Percentiles rank a stretch among this genome's conserved stretches.
These are phyloP conservation scores for Acrossocheilus wenchowensis DNA, from an alignment of 2,797 vertebrate genomes.

Conservation along the genomic window DNA sequence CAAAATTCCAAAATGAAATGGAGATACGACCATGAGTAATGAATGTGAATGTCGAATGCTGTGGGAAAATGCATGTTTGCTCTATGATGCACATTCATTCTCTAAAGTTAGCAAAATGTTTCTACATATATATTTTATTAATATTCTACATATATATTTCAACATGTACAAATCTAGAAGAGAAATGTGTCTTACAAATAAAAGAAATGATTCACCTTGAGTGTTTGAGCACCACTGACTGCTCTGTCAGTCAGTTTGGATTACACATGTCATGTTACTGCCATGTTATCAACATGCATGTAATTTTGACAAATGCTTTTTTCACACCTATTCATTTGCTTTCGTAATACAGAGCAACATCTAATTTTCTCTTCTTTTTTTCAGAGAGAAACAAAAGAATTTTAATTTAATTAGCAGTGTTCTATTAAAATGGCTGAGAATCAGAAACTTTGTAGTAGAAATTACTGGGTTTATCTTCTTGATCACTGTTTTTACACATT, in stretches of 20 bases:
- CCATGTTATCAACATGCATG: slow-evolving; percentile 1
- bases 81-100: slow-evolving; percentile 2
- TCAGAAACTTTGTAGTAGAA: background rate
- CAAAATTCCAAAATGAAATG: slow-evolving; percentile 18
- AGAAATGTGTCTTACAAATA: background rate
- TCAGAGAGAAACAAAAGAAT: background rate
- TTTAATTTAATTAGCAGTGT: background rate
- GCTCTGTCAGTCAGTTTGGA: background rate
- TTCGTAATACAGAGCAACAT: background rate
- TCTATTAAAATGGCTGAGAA: background rate
- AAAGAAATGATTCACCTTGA: background rate
- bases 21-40: slow-evolving; percentile 12
- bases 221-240: background rate
- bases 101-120: background rate
- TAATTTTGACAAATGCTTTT: slow-evolving; percentile 19
- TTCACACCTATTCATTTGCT: background rate
- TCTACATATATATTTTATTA: background rate
- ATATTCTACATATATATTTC: background rate
- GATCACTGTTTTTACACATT: slow-evolving; percentile 37
- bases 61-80: background rate
- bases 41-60: background rate
- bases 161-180: background rate
- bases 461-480: slow-evolving; percentile 18
- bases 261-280: background rate
- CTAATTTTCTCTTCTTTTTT: background rate